Percentiles rank a stretch among this genome's conserved stretches.
Conservation (phyloP, 2,113 vertebrate genomes). For the Charadrius vociferus region DNA sequence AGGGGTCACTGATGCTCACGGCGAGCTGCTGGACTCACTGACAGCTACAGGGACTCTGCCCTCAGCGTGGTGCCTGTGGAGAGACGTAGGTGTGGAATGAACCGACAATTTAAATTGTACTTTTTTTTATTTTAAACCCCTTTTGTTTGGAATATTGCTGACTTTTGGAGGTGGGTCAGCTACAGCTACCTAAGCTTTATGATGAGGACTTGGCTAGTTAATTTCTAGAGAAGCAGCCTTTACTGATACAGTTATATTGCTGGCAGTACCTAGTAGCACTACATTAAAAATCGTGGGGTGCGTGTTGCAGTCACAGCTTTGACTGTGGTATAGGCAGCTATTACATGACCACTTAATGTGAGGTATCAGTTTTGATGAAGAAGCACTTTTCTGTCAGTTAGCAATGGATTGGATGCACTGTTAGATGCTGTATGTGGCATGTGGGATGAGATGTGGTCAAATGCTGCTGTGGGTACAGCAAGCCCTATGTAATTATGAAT, state of each 20-base stretch:
- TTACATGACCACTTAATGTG: background rate
- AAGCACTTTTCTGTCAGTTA: background rate
- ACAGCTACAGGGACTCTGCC: background rate
- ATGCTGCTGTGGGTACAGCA: background rate
- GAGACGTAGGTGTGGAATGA: background rate
- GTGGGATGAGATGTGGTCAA: background rate
- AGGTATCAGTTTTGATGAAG: background rate
- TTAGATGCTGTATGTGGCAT: background rate
- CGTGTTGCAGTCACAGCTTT: background rate
- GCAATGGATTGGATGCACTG: background rate
- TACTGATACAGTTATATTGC: background rate
- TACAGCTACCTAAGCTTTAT: background rate
- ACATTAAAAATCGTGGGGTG: background rate
- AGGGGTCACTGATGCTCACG: background rate
- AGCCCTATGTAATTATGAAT: background rate
- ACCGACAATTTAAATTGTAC: background rate
- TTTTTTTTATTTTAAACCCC: background rate
- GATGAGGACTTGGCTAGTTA: background rate
- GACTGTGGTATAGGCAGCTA: background rate
- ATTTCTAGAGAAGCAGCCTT: background rate
- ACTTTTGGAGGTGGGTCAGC: background rate
- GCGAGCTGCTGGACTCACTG: accelerated
- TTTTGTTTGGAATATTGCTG: background rate
- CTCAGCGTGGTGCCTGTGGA: background rate
- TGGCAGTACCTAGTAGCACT: background rate